These are phyloP conservation scores for Calliphora vicina DNA, from an alignment of 1,140 invertebrate species.

Conservation along the genomic window DNA sequence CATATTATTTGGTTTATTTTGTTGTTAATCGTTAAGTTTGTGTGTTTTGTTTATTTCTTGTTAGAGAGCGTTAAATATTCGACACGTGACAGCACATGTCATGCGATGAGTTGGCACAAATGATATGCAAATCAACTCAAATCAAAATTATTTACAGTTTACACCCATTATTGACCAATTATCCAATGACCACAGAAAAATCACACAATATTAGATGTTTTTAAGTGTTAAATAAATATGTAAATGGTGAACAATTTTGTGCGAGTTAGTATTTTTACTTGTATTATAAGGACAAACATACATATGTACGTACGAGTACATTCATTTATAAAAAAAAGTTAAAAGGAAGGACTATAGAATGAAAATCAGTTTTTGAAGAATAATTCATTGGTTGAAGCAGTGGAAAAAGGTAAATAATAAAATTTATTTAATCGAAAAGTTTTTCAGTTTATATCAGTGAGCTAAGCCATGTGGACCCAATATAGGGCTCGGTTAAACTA, in stretches of 20 bases:
- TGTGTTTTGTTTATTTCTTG: not conserved
- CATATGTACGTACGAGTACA: too few relatives aligned
- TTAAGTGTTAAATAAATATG: not conserved
- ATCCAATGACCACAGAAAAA: constrained; percentile 42
- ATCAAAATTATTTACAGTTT: constrained; percentile 19
- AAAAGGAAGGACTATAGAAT: too few relatives aligned
- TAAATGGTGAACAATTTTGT: not conserved
- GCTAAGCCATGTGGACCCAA: too few relatives aligned
- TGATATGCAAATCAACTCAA: constrained; percentile 57
- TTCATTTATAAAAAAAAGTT: too few relatives aligned
- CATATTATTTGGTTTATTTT: not conserved
- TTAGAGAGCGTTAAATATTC: constrained; percentile 9
- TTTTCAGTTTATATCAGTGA: too few relatives aligned
- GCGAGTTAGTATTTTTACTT: too few relatives aligned
- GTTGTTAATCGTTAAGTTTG: not conserved
- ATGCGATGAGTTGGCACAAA: constrained; percentile 45
- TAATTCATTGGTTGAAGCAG: too few relatives aligned
- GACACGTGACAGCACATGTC: constrained; percentile 31
- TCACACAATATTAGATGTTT: not conserved
- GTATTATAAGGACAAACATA: too few relatives aligned
- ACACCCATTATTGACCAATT: constrained; percentile 31
- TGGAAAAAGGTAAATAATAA: too few relatives aligned
- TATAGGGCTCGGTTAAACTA: too few relatives aligned
- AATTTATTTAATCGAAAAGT: too few relatives aligned
- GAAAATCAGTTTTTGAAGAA: too few relatives aligned